Evolutionary conservation across 2,113 vertebrate genomes (phyloP).

Genomic region (Synchiropus splendidus): DNA sequence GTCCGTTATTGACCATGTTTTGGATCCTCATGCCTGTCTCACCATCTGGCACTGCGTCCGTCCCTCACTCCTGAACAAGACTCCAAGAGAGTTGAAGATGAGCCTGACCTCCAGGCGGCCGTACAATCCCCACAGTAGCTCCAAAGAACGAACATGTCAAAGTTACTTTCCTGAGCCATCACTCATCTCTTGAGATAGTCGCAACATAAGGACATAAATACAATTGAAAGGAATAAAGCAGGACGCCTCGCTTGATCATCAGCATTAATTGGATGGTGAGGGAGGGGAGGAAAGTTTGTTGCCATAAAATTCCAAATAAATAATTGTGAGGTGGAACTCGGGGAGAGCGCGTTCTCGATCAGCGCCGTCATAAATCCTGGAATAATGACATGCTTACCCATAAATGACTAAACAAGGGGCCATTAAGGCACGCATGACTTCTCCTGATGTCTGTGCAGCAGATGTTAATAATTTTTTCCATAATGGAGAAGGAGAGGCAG

Average conservation of each 20-base stretch:
- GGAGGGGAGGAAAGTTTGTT: constrained; percentile 56
- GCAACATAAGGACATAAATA: constrained; percentile 34
- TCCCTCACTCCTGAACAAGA: too few relatives aligned
- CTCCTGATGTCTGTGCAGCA: constrained; percentile 64
- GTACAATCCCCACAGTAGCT: too few relatives aligned
- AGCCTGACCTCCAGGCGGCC: too few relatives aligned
- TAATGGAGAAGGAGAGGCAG: constrained; percentile 52
- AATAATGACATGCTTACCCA: constrained; percentile 67
- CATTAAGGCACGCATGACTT: constrained; percentile 67
- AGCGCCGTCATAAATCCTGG: constrained; percentile 53
- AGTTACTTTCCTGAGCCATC: too few relatives aligned
- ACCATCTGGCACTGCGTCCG: too few relatives aligned
- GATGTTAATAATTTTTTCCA: constrained; percentile 66
- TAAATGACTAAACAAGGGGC: constrained; percentile 69
- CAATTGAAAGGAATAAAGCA: constrained; percentile 31
- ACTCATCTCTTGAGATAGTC: constrained; percentile 12
- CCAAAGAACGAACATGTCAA: too few relatives aligned
- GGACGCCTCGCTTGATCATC: constrained; percentile 50
- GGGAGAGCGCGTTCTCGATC: constrained; percentile 48
- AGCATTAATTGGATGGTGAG: constrained; percentile 62
- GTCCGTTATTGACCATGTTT: too few relatives aligned
- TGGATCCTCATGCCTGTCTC: too few relatives aligned
- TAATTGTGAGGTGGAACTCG: constrained; percentile 62
- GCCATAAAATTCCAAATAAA: constrained; percentile 64
- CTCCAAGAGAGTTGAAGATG: too few relatives aligned